Evolutionary conservation across 2,113 vertebrate genomes (phyloP), one percentile per base, ranked within the genome.

Genomic region (Brienomyrus brachyistius): DNA sequence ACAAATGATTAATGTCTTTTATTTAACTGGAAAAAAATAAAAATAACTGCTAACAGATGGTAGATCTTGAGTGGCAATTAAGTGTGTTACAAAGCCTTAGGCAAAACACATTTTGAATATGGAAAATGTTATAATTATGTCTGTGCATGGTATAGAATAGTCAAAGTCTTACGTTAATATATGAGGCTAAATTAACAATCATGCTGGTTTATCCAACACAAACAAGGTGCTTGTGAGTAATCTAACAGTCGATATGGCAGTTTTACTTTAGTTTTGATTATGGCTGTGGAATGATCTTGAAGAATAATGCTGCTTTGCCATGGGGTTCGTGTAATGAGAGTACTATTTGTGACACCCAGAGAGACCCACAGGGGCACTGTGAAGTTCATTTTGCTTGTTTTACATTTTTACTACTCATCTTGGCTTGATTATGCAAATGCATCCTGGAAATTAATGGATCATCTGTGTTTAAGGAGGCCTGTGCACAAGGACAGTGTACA

Each of bases 1-100:
- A 48, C 82, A 84, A 84, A 84, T 84, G 82, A 84, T 84, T 84
- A 10, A 48, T 84, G 82, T 23, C 82, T 47, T 23, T 84, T 83
- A 83, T 43, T 45, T 45, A 23, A 47, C 21, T n/a, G 21, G 35
- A 43, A 80, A 80, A 35, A 80, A 80, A 80, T 35, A 77, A 35
- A 83, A 83, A 45, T 83, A 47, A 84, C 19, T 84, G 43, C 82
- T 21, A 48, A 45, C 82, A 84, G 82, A 45, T 84, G 82, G 45
- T 48, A 84, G 43, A 47, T 47, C 82, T 84, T 84, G 10, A 84
- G 40, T 84, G 82, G 82, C 40, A 84, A 84, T 84, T 48, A 84
- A 84, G 19, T n/a, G 43, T 2, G 3, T n/a, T 45, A 84, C 82
- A 84, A 84, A 11, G 45, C 45, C 82, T 47, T n/a, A 84, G 45